Evolutionary conservation across 1,140 invertebrate genomes (phyloP).

Genomic region (Temnothorax nylanderi): DNA sequence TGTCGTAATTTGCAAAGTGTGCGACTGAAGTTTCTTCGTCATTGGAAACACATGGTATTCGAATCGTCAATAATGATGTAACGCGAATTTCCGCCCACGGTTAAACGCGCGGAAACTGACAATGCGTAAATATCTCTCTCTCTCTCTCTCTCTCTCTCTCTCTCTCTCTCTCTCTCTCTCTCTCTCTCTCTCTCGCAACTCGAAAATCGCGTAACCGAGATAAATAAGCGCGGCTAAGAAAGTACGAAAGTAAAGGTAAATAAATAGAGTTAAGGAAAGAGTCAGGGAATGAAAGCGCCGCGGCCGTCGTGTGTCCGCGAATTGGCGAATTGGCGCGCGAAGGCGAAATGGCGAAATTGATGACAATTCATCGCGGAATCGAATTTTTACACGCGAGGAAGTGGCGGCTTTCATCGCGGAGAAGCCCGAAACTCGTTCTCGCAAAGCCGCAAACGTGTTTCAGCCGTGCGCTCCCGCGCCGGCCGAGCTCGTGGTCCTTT

Average conservation of each 20-base stretch:
- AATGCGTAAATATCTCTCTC: not conserved
- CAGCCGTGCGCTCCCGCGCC: not conserved
- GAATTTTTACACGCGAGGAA: constrained; percentile 44
- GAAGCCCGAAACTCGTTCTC: constrained; percentile 40
- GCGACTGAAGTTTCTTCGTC: constrained; percentile 11
- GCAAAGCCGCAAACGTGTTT: constrained; percentile 51
- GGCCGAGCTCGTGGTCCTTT: constrained; percentile 25
- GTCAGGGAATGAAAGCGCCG: not conserved
- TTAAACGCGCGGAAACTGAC: no score
- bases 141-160: not conserved
- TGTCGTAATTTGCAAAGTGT: not conserved
- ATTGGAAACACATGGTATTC: not conserved
- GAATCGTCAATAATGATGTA: not conserved
- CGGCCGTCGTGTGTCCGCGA: not conserved
- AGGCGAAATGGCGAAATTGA: constrained; percentile 10
- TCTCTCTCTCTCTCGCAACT: not conserved
- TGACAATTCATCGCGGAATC: constrained; percentile 45
- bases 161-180: not conserved
- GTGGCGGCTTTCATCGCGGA: constrained; percentile 52
- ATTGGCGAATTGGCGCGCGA: not conserved
- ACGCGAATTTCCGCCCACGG: constrained; percentile 8
- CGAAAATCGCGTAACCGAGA: not conserved
- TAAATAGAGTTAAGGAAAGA: not conserved
- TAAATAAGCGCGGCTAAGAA: not conserved
- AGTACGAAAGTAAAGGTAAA: not conserved